Evolutionary conservation across 2,888 invertebrate species (phyloP).

Genomic region (Spodoptera littoralis): DNA sequence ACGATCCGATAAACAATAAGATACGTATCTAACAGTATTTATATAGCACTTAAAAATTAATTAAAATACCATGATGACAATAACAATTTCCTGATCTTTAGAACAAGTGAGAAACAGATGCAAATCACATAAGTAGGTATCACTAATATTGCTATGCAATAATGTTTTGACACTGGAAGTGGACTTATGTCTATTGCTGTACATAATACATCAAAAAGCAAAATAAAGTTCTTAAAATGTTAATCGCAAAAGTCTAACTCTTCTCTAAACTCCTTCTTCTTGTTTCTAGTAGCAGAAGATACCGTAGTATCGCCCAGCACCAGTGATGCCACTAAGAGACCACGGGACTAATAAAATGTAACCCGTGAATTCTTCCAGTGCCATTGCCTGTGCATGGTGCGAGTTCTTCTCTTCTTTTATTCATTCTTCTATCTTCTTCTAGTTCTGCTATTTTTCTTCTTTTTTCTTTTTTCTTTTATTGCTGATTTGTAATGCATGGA

Average conservation of each 20-base stretch:
- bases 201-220: too few species aligned
- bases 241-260: background rate
- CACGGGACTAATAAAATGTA: conserved; percentile 89
- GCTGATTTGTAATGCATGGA: too few species aligned
- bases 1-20: too few species aligned
- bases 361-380: conserved; percentile 96
- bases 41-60: too few species aligned
- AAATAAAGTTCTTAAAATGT: background rate
- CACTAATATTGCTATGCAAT: too few species aligned
- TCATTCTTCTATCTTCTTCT: conserved; percentile 17
- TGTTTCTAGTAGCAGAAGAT: background rate
- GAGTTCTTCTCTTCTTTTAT: conserved; percentile 64
- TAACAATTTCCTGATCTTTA: too few species aligned
- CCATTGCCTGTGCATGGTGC: conserved; percentile 92
- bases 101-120: too few species aligned
- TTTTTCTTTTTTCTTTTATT: conserved; percentile 2
- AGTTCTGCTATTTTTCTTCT: background rate
- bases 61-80: too few species aligned
- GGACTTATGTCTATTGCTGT: too few species aligned
- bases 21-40: too few species aligned
- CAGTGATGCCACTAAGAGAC: conserved; percentile 92
- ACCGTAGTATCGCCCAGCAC: conserved; percentile 83
- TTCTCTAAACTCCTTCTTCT: conserved; percentile 26
- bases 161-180: too few species aligned
- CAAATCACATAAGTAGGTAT: too few species aligned